Conservation (phyloP, 2,888 invertebrate species). For the Clanis bilineata region DNA sequence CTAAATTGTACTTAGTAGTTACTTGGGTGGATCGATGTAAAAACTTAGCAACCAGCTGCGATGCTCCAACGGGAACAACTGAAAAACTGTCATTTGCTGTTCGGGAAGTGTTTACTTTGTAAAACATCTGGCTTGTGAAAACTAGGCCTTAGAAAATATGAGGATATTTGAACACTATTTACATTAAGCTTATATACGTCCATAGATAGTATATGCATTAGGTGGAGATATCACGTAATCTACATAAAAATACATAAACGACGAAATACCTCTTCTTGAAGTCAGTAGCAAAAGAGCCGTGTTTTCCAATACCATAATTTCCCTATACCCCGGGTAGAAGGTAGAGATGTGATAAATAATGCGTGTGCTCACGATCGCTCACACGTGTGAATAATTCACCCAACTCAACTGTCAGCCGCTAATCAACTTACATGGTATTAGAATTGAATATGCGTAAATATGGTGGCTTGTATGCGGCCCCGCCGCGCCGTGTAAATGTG, state of each 20-base stretch:
- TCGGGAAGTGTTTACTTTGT: background rate
- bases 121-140: background rate
- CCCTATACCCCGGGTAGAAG: background rate
- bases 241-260: too few relatives aligned
- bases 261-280: too few relatives aligned
- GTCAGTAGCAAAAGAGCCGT: too few relatives aligned
- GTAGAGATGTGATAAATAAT: background rate
- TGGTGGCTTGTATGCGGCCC: background rate
- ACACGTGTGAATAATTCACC: constrained; percentile 8
- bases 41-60: constrained; percentile 20
- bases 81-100: constrained; percentile 25
- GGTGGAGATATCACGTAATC: too few relatives aligned
- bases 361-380: background rate
- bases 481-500: background rate
- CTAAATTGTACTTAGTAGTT: constrained; percentile 31
- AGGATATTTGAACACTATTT: background rate
- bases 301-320: background rate
- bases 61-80: constrained; percentile 9
- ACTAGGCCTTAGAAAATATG: background rate
- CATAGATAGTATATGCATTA: too few relatives aligned
- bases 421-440: constrained; percentile 13
- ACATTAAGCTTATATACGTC: background rate
- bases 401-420: background rate
- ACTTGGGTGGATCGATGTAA: constrained; percentile 17
- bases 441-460: background rate